These are phyloP conservation scores for Xenops minutus DNA, from an alignment of 2,797 vertebrate species.

Conservation along the genomic window DNA sequence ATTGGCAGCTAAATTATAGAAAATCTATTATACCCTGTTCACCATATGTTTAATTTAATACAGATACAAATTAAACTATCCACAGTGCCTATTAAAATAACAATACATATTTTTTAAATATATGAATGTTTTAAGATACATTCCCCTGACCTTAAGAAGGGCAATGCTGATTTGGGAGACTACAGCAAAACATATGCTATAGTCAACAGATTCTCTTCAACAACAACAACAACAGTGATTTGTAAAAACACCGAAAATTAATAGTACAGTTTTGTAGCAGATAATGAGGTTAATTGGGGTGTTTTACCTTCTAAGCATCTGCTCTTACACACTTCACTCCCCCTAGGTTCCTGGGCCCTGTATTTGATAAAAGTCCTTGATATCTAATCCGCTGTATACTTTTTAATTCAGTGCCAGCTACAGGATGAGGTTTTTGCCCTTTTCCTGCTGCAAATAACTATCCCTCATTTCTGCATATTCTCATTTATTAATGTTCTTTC, in stretches of 20 bases:
- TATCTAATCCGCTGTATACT: slow-evolving; percentile 13
- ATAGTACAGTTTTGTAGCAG: slow-evolving; percentile 58
- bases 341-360: slow-evolving; percentile 56
- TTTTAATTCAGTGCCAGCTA: slow-evolving; percentile 16
- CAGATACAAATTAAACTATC: slow-evolving; percentile 82
- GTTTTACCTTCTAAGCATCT: slow-evolving; percentile 54
- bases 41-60: slow-evolving; percentile 83
- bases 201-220: slow-evolving; percentile 47
- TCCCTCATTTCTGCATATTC: neutral
- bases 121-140: slow-evolving; percentile 73
- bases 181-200: slow-evolving; percentile 37
- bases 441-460: neutral
- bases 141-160: slow-evolving; percentile 67
- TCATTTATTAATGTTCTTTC: neutral
- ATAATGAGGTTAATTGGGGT: slow-evolving; percentile 77
- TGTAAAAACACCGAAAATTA: slow-evolving; percentile 67
- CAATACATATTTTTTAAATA: slow-evolving; percentile 73
- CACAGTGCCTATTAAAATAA: slow-evolving; percentile 78
- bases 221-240: slow-evolving; percentile 40
- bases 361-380: slow-evolving; percentile 41
- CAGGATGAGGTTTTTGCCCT: neutral
- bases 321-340: slow-evolving; percentile 64
- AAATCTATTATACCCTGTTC: slow-evolving; percentile 84
- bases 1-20: slow-evolving; percentile 81
- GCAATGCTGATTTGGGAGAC: slow-evolving; percentile 61